phyloP scores from a whole-genome alignment of 2,888 invertebrate species.

The Coelogynopora nodosa region DNA sequence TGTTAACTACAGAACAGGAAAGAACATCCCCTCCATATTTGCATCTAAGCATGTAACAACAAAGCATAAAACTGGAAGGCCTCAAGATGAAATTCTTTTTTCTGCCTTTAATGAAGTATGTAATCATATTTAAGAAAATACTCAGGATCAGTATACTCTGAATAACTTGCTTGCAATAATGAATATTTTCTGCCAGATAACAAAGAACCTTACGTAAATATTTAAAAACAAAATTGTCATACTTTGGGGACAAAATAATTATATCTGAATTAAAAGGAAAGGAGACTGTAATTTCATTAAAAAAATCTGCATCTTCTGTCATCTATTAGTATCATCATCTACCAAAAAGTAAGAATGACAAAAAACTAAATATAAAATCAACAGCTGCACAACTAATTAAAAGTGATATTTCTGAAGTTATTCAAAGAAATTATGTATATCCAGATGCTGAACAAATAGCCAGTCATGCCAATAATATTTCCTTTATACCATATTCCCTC shows the following conservation, averaged over 20 bases:
- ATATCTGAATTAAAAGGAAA: constrained; percentile 49
- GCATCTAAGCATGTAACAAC: background rate
- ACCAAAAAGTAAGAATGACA: constrained; percentile 43
- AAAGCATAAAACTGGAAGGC: background rate
- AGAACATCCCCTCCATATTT: background rate
- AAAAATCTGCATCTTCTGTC: constrained; percentile 47
- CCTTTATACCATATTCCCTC: constrained; percentile 47
- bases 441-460: constrained; percentile 47
- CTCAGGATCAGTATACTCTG: background rate
- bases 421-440: constrained; percentile 44
- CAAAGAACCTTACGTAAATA: constrained; percentile 44
- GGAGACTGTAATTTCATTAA: constrained; percentile 49
- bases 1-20: background rate
- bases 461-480: background rate
- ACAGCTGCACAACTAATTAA: constrained; percentile 50
- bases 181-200: background rate
- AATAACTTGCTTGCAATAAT: background rate
- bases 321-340: constrained; percentile 45
- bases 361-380: constrained; percentile 48
- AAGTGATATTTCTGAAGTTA: constrained; percentile 49
- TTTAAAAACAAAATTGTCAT: constrained; percentile 49
- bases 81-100: background rate
- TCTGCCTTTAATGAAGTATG: background rate
- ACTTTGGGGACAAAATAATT: constrained; percentile 48
- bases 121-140: background rate